Base-by-base conservation (phyloP, 2,888 invertebrate species). In the Clistopyga incitator region DNA sequence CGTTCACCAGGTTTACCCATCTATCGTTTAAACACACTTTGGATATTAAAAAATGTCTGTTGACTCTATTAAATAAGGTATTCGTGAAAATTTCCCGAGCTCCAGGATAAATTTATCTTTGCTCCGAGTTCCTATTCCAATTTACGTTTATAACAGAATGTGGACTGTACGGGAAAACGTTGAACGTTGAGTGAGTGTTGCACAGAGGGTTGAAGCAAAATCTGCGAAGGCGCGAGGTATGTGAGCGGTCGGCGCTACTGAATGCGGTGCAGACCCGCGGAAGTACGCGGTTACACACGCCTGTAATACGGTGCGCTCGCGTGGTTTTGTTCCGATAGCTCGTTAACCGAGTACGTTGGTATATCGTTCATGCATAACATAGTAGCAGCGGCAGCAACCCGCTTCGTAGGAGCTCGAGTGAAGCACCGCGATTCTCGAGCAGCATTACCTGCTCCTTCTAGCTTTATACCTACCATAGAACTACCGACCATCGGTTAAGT, bases 271-370 rank as follows among this genome's bases (percentile, higher is more conserved):
- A 77, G 18, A 81, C 64, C 74, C 80, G 80, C 80, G 84, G 80
- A 84, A 84, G 74, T 84, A 71, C 82, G 79, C 82, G 84, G 87
- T 88, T 85, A 82, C 78, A 71, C 71, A 85, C 82, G 84, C 68
- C 82, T 59, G 68, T 70, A 71, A 79, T 83, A 78, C 74, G 77
- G 61, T 64, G 77, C 78, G 74, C 81, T 74, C 76, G 78, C 65
- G 82, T 81, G 87, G 86, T 88, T 89, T 89, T 87, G 88, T 87
- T 89, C 82, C 87, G 89, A 90, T 88, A 87, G 89, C 89, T 91
- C 89, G 91, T 91, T 91, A 91, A 90, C 88, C 85, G 78, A 70
- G 81, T 71, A 86, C 86, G 84, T 70, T 64, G 78, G 77, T 79
- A 79, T 86, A 85, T 82, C 87, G 87, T 86, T 88, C 86, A 86